Percentiles rank a stretch among this genome's conserved stretches.
These are phyloP conservation scores for Colaptes auratus DNA, from an alignment of 2,113 vertebrate genomes.

Conservation along the genomic window DNA sequence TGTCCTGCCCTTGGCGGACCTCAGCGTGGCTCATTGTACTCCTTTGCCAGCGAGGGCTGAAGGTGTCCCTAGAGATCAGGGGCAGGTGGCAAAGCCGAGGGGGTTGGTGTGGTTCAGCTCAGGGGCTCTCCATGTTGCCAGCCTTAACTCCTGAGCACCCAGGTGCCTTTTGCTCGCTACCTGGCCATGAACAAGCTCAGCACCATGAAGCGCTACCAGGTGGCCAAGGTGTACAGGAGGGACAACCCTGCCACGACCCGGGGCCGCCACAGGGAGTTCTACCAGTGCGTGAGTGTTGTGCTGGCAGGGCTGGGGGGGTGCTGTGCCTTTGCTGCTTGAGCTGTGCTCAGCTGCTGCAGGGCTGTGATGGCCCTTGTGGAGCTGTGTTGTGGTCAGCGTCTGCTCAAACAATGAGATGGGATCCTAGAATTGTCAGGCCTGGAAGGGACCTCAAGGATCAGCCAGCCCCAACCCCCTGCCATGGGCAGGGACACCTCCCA, in stretches of 20 bases:
- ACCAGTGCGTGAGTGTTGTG: slow-evolving; percentile 92
- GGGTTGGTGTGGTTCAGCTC: fast-evolving
- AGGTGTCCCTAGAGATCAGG: background rate
- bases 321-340: too few relatives aligned
- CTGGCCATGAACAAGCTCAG: slow-evolving; percentile 97
- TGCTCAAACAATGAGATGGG: background rate
- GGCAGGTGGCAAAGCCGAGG: background rate
- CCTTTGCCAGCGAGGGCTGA: background rate
- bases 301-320: background rate
- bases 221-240: slow-evolving; percentile 94
- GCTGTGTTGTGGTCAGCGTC: background rate
- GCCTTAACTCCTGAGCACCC: slow-evolving; percentile 75
- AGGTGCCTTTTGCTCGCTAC: slow-evolving; percentile 97
- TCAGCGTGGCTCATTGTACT: fast-evolving
- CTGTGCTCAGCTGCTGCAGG: background rate
- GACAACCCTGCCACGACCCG: slow-evolving; percentile 94
- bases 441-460: too few relatives aligned
- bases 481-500: too few relatives aligned
- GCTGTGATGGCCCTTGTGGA: background rate
- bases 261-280: slow-evolving; percentile 94
- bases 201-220: slow-evolving; percentile 96
- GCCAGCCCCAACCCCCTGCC: too few relatives aligned
- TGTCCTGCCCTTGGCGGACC: background rate
- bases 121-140: background rate
- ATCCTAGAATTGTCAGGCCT: too few relatives aligned